These are phyloP conservation scores for Zele albiditarsus DNA, from an alignment of 2,888 invertebrate species.

Conservation along the genomic window DNA sequence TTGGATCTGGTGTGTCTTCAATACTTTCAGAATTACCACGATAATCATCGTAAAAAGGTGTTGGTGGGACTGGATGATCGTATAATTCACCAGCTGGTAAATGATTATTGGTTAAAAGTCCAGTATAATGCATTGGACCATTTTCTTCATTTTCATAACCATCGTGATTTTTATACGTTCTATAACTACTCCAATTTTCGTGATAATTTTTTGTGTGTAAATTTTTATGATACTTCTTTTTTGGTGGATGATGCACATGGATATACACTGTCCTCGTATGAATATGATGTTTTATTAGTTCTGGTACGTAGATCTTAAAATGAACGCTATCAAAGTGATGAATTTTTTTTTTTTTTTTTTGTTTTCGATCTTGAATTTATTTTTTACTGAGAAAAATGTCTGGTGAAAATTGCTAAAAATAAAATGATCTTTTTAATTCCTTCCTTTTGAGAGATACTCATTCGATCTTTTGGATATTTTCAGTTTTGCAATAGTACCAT, in stretches of 20 bases:
- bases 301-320: conserved; percentile 77
- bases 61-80: conserved; percentile 49
- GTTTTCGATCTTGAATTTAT: not conserved
- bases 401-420: too few relatives aligned
- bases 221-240: conserved; percentile 47
- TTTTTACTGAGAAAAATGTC: too few relatives aligned
- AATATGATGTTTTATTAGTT: conserved; percentile 77
- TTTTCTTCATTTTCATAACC: conserved; percentile 35
- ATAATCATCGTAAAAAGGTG: conserved; percentile 43
- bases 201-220: conserved; percentile 74
- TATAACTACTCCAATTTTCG: conserved; percentile 63
- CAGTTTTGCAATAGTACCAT: too few relatives aligned
- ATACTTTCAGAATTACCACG: conserved; percentile 16
- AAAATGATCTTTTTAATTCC: too few relatives aligned
- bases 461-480: too few relatives aligned
- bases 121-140: conserved; percentile 27
- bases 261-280: conserved; percentile 78
- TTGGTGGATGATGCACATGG: conserved; percentile 72
- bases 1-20: conserved; percentile 20
- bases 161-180: conserved; percentile 71
- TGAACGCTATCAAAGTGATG: conserved; percentile 73
- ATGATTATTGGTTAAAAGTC: conserved; percentile 34
- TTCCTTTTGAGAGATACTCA: too few relatives aligned
- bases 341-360: conserved; percentile 16
- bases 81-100: not conserved